Evolutionary conservation across 2,113 vertebrate genomes (phyloP), one percentile per base, ranked within the genome.

Genomic region (Clarias macrocephalus): DNA sequence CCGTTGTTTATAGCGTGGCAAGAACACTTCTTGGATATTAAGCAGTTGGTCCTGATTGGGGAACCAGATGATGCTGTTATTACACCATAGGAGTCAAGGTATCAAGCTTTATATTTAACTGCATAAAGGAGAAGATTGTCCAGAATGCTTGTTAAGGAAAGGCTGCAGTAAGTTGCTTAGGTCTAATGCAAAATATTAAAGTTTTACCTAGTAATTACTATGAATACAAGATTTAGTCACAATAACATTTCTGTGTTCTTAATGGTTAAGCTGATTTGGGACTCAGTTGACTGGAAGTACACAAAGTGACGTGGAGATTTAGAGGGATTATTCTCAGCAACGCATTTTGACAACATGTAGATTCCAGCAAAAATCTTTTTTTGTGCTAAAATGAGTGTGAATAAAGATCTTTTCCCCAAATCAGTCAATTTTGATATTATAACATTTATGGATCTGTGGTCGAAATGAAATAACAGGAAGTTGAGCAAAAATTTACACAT

Each of bases 41-140:
- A 94, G 84, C 96, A 92, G 66, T 79, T 98, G 76, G 95, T 98
- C 52, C 92, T 98, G 91, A 96, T 97, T 75, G 97, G 97, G 30
- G 97, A 96, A 84, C 96, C 96, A 15, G 95, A 97, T 13, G 97
- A 98, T 68, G 97, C 95, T 0, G 96, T 97, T 87, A 96, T 97
- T 87, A 96, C 94, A 0, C 97, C 97, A 0, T 97, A 97, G 97
- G 94, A 98, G 90, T 98, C 97, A 89, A 98, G 97, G 97, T 97
- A 73, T 18, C 21, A 30, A 25, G 13, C 30, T 52, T 57, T 52
- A 25, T 56, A 84, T 28, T 62, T 77, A 77, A 52, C 1, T 73
- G 9, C 28, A 82, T 73, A 5, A 23, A 37, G 5, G 23, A 33
- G 8, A 19, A 56, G 9, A 15, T 76, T 54, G 62, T 25, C 3